Percentiles rank a stretch among this genome's conserved stretches.
Conservation (phyloP, 2,113 vertebrate species). For the Callithrix jacchus region DNA sequence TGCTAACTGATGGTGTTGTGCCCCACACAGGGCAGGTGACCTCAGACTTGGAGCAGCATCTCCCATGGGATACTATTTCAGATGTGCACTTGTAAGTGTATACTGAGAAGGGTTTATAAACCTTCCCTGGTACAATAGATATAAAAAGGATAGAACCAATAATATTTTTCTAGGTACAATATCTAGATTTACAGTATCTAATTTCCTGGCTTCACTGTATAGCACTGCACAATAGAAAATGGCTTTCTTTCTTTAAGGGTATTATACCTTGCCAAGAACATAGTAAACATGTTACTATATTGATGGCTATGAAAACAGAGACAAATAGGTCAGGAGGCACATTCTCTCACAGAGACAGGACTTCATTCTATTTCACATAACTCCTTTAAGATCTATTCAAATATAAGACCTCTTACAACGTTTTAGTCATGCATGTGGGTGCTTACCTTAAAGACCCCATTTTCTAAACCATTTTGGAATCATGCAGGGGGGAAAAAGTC, state of each 20-base stretch:
- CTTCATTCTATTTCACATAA: constrained; percentile 64
- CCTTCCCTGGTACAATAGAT: constrained; percentile 84
- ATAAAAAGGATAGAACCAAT: constrained; percentile 85
- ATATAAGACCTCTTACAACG: background rate
- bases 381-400: fast-evolving
- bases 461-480: background rate
- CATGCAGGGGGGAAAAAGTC: background rate
- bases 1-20: constrained; percentile 51
- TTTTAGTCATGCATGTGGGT: fast-evolving
- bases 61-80: constrained; percentile 4
- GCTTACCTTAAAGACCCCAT: background rate
- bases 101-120: constrained; percentile 26
- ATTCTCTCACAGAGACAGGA: background rate
- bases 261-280: background rate
- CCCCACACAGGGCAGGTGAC: constrained; percentile 57
- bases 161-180: constrained; percentile 84
- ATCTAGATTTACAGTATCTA: constrained; percentile 87
- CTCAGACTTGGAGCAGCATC: constrained; percentile 69
- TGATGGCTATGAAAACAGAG: background rate
- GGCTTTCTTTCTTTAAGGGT: background rate
- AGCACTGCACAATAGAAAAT: background rate
- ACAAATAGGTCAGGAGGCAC: background rate
- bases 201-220: constrained; percentile 55
- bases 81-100: constrained; percentile 49
- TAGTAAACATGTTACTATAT: background rate